Evolutionary conservation across 2,888 invertebrate genomes (phyloP).

Genomic region (Aethes cnicana): DNA sequence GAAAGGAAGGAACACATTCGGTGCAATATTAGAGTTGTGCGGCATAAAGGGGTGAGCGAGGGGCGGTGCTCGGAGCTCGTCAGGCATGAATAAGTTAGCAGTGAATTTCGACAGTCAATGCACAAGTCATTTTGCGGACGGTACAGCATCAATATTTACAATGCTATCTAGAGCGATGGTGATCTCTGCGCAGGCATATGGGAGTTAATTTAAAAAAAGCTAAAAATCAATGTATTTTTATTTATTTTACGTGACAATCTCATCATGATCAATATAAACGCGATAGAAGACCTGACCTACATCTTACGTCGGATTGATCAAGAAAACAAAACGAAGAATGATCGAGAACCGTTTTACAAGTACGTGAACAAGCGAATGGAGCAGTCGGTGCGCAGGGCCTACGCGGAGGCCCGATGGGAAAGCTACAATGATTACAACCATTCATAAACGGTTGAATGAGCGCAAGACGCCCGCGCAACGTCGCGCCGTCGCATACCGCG

Average conservation of each 20-base stretch:
- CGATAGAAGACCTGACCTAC: too few relatives aligned
- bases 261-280: too few relatives aligned
- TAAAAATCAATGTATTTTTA: too few relatives aligned
- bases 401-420: slow-evolving; percentile 73
- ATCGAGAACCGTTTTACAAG: too few relatives aligned
- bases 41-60: slow-evolving; percentile 54
- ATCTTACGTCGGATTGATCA: too few relatives aligned
- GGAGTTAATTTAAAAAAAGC: too few relatives aligned
- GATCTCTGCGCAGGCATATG: too few relatives aligned
- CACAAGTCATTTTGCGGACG: slow-evolving; percentile 38
- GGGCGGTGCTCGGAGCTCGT: slow-evolving; percentile 41
- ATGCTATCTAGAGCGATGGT: too few relatives aligned
- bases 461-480: slow-evolving; percentile 65
- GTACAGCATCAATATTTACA: background rate
- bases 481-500: slow-evolving; percentile 47
- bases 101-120: slow-evolving; percentile 54
- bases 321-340: too few relatives aligned
- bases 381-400: slow-evolving; percentile 34
- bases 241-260: too few relatives aligned
- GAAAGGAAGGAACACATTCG: slow-evolving; percentile 50
- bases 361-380: too few relatives aligned
- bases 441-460: slow-evolving; percentile 79
- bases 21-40: slow-evolving; percentile 58
- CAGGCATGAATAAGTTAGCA: slow-evolving; percentile 64
- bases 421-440: slow-evolving; percentile 74